A percentile compares a stretch with the other conserved stretches of the same genome.
These are phyloP conservation scores for Eristalis pertinax DNA, from an alignment of 2,888 invertebrate species.

Conservation along the genomic window DNA sequence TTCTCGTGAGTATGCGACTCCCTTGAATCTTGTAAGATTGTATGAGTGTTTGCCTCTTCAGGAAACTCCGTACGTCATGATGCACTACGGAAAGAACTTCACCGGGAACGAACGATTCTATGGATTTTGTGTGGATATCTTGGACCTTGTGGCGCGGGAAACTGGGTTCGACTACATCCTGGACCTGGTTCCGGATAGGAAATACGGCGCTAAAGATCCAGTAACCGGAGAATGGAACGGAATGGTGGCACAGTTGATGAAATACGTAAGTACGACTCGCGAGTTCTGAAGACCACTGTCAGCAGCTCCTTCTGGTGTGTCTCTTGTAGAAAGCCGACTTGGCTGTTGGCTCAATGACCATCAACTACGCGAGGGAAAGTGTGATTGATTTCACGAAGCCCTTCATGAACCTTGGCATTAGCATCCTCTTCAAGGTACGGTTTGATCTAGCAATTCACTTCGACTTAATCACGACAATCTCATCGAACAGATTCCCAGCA, in stretches of 20 bases:
- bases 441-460: neutral
- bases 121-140: conserved; percentile 90
- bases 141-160: conserved; percentile 85
- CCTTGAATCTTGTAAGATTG: no score
- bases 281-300: neutral
- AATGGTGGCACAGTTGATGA: conserved; percentile 87
- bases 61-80: conserved; percentile 90
- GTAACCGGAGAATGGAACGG: conserved; percentile 90
- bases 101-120: conserved; percentile 89
- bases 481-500: conserved; percentile 85
- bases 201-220: conserved; percentile 89
- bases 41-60: no score
- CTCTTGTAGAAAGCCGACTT: conserved; percentile 89
- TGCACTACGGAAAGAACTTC: conserved; percentile 86
- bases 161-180: conserved; percentile 88
- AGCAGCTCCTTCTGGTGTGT: neutral
- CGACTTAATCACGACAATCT: neutral
- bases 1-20: conserved; percentile 84
- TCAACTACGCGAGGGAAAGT: conserved; percentile 93
- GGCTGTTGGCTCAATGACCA: conserved; percentile 94
- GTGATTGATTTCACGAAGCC: conserved; percentile 96
- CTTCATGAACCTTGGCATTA: conserved; percentile 95
- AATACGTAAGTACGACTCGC: conserved; percentile 83
- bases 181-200: conserved; percentile 87
- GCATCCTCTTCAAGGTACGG: conserved; percentile 90